Conservation (phyloP, 2,797 vertebrate species). For the Cottoperca gobio region DNA sequence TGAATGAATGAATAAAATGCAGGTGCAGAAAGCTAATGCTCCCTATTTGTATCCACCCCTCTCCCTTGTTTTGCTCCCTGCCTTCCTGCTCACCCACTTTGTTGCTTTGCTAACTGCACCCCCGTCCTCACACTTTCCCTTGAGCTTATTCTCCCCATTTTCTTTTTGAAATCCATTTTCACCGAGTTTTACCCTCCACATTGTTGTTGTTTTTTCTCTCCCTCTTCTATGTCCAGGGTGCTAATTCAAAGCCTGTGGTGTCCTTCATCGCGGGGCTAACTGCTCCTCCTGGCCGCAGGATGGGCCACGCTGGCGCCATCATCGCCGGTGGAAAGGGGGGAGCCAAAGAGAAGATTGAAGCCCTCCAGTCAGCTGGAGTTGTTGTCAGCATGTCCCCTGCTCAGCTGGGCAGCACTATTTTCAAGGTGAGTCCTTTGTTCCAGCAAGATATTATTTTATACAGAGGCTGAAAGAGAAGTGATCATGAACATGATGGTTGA, state of each 20-base stretch:
- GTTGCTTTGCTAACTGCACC: conserved; percentile 14
- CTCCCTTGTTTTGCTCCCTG: conserved; percentile 19
- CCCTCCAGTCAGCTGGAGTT: conserved; percentile 95
- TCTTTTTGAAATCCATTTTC: conserved; percentile 3
- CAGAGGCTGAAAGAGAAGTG: neutral
- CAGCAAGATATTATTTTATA: neutral
- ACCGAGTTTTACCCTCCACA: conserved; percentile 5
- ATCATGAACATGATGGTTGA: neutral
- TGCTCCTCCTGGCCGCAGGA: conserved; percentile 94
- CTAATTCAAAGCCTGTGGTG: conserved; percentile 94
- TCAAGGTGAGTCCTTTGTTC: conserved; percentile 89
- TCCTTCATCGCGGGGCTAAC: conserved; percentile 98
- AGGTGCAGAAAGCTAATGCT: conserved; percentile 61
- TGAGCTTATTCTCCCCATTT: neutral
- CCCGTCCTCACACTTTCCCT: conserved; percentile 15
- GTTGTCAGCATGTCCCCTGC: conserved; percentile 98
- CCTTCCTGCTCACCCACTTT: conserved; percentile 15
- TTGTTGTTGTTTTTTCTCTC: conserved; percentile 3
- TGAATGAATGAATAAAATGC: conserved; percentile 67
- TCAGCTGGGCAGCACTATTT: conserved; percentile 96
- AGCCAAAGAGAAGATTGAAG: conserved; percentile 98
- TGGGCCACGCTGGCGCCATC: conserved; percentile 98
- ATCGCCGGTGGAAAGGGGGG: conserved; percentile 98
- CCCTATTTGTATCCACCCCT: conserved; percentile 28
- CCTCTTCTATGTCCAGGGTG: conserved; percentile 83